These are phyloP conservation scores for Vultur gryphus DNA, from an alignment of 2,797 vertebrate genomes.

Conservation along the genomic window DNA sequence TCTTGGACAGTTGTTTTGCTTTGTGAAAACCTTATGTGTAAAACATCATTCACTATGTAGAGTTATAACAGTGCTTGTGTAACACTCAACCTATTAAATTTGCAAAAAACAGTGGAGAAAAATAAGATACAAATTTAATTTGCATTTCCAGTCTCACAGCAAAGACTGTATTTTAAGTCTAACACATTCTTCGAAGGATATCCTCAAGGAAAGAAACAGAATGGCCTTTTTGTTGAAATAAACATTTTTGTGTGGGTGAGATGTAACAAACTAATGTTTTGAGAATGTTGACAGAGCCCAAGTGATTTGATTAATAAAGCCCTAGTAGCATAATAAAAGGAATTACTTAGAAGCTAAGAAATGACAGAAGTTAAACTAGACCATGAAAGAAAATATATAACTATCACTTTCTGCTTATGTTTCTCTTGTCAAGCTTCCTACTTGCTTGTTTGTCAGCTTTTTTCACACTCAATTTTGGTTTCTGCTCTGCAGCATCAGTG, in stretches of 20 bases:
- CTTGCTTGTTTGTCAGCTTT: background rate
- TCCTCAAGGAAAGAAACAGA: background rate
- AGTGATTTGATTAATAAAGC: background rate
- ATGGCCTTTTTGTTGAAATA: background rate
- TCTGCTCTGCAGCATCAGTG: background rate
- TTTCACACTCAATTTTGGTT: background rate
- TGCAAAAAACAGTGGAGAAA: background rate
- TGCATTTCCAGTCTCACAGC: background rate
- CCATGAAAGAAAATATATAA: background rate
- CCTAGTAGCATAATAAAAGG: background rate
- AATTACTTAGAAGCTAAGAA: background rate
- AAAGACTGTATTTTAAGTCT: background rate
- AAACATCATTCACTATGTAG: background rate
- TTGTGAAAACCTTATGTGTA: background rate
- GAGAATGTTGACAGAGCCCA: background rate
- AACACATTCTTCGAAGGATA: background rate
- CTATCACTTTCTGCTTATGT: background rate
- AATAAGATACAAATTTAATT: background rate
- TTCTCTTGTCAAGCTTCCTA: background rate
- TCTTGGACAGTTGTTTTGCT: background rate
- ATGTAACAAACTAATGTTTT: background rate
- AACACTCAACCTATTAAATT: background rate
- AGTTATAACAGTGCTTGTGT: background rate
- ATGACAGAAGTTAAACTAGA: background rate
- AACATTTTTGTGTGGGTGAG: background rate